These are phyloP conservation scores for Rhagophthalmus giganteus DNA, from an alignment of 2,888 invertebrate genomes.

Conservation along the genomic window DNA sequence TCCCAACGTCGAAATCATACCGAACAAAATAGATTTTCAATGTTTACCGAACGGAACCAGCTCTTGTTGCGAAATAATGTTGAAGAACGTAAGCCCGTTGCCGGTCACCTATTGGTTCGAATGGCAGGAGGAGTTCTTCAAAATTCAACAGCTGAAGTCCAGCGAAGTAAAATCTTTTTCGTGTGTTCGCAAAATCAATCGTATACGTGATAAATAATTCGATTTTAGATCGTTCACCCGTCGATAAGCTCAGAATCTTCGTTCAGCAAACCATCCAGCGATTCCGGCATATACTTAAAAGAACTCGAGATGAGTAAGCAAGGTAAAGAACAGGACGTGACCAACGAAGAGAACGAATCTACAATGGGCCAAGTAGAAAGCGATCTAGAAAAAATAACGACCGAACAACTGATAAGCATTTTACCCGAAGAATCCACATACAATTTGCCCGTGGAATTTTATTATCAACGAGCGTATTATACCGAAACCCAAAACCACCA, in stretches of 20 bases:
- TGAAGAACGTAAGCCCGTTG: constrained; percentile 61
- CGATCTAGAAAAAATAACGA: background rate
- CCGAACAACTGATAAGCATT: background rate
- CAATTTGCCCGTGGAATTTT: constrained; percentile 11
- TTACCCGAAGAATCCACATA: background rate
- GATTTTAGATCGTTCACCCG: background rate
- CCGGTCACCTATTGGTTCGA: constrained; percentile 54
- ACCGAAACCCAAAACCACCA: constrained; percentile 14
- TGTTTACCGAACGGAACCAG: constrained; percentile 60
- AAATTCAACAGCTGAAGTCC: constrained; percentile 3
- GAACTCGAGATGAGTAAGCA: constrained; percentile 1
- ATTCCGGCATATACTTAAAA: constrained; percentile 2
- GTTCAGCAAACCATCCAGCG: constrained; percentile 15
- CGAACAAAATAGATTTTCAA: constrained; percentile 63
- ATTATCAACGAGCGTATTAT: constrained; percentile 18
- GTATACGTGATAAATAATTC: too few species aligned
- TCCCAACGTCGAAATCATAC: constrained; percentile 65
- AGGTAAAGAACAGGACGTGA: background rate
- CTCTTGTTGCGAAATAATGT: constrained; percentile 53
- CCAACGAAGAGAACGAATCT: too few species aligned
- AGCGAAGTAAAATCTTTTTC: too few species aligned
- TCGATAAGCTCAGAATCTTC: background rate
- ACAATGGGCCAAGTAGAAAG: background rate
- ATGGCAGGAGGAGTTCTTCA: constrained; percentile 34
- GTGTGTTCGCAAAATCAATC: too few species aligned